Base-by-base conservation (phyloP, 1,140 invertebrate genomes). In the Drosophila pruinosa region DNA sequence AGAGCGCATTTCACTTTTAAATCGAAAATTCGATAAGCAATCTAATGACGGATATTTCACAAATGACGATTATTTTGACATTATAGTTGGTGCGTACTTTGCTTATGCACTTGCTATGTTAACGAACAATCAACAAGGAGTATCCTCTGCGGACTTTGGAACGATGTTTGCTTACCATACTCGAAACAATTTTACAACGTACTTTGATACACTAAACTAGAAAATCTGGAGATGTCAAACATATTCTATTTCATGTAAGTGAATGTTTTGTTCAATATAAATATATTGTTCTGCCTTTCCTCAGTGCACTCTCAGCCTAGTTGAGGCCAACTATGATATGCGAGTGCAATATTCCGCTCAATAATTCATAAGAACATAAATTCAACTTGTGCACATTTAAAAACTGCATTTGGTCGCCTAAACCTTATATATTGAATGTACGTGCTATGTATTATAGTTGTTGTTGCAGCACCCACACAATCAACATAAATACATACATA, bases 1-100 rank as follows among this genome's bases (percentile, higher is more conserved):
- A 14, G 39, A 10, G 5, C 65, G 58, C 65, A 69, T 68, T 58
- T 15, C 1, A 17, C 6, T 41, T 41, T 41, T n/a, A n/a, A n/a
- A 41, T 8, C 15, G 15, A 17, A 4, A 10, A 8, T 34, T 56
- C 0, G 12, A 21, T 45, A 3, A 2, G n/a, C 12, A 22, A n/a
- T 38, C 10, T 31, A 39, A 24, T 38, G n/a, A 1, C 34, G 10
- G 1, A 12, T n/a, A 41, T 17, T n/a, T 45, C 4, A 28, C 8
- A 28, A 28, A 7, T 28, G n/a, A n/a, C 38, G 2, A 17, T 17
- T 17, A 41, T 17, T 6, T 41, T 41, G 38, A 41, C 15, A 41
- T 41, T 17, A 7, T 17, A 41, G 4, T 3, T 41, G 7, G 14
- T 41, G 38, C 15, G 7, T 41, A 19, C 38, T 41, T 41, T 41